phyloP scores from a whole-genome alignment of 2,888 invertebrate species.

The Podabrus alpinus region DNA sequence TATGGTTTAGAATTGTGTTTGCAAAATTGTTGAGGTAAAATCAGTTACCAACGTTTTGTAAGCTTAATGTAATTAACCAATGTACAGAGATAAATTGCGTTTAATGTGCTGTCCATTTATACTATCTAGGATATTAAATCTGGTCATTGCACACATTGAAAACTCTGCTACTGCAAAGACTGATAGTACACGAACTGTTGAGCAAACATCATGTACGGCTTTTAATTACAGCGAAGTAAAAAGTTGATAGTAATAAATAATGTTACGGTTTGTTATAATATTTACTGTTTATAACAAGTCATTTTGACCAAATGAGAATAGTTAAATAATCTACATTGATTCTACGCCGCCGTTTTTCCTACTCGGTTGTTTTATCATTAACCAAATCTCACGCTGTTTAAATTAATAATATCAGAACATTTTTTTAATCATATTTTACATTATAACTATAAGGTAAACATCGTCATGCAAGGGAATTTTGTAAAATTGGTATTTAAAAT shows the following conservation, averaged over 20 bases:
- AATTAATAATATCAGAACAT: too few species aligned
- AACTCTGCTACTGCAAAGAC: not conserved
- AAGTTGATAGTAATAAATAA: not conserved
- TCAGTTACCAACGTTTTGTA: conserved; percentile 14
- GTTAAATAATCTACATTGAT: too few species aligned
- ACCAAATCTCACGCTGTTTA: too few species aligned
- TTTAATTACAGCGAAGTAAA: not conserved
- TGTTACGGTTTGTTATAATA: not conserved
- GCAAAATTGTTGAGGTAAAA: conserved; percentile 8
- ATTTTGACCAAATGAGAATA: too few species aligned
- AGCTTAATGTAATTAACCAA: conserved; percentile 17
- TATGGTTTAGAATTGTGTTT: not conserved
- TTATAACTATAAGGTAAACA: not conserved
- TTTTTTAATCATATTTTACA: too few species aligned
- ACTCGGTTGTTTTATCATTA: not conserved
- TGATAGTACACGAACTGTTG: conserved; percentile 1
- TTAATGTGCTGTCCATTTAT: conserved; percentile 21
- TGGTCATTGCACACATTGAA: not conserved
- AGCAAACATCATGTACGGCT: not conserved
- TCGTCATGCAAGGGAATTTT: not conserved
- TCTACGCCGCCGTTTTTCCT: not conserved
- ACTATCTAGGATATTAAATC: conserved; percentile 2
- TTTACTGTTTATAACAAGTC: not conserved
- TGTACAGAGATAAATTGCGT: conserved; percentile 14
- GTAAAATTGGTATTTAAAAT: not conserved